Base-by-base conservation (phyloP, 2,888 invertebrate genomes). In the Athalia cordata region DNA sequence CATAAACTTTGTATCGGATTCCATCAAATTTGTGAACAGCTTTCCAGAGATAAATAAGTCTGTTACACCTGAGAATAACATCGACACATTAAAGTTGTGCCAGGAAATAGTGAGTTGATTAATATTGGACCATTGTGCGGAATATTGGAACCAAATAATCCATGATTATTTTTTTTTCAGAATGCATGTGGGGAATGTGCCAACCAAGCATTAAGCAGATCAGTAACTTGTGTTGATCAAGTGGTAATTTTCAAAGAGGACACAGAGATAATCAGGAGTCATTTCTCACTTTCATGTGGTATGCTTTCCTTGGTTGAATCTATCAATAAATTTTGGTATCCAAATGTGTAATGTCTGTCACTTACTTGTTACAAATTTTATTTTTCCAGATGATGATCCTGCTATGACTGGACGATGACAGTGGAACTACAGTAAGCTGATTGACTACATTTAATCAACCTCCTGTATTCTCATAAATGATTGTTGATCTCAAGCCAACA, bases 11-110 rank as follows among this genome's bases (percentile, higher is more conserved):
- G 77, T 87, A 15, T 79, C 81, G 0, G 81, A 86, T 65, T 80
- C 81, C 0, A 79, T 82, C n/a, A 64, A 81, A 45, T 85, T 87
- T 11, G 65, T 86, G 11, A 84, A 84, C 55, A 81, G 84, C 13
- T 66, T 55, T 82, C 4, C 77, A 47, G 80, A 77, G 70, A 59
- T 80, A 78, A 62, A 15, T 66, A 74, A 55, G 72, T 13, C 9
- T 4, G 29, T 78, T 64, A 70, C 57, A 15, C 62, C 77, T n/a
- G 74, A 78, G n/a, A 64, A 75, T 29, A 13, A 80, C 15, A 62
- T 82, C 55, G 72, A 78, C 8, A 7, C 59, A 4, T 49, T 8
- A 5, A 49, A 52, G 62, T 43, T 77, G 62, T 80, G 9, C 15
- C 13, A 52, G 11, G 50, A 75, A n/a, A 61, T 75, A 29, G 75